These are phyloP conservation scores for Eclectus roratus DNA, from an alignment of 2,113 vertebrate genomes.

Conservation along the genomic window DNA sequence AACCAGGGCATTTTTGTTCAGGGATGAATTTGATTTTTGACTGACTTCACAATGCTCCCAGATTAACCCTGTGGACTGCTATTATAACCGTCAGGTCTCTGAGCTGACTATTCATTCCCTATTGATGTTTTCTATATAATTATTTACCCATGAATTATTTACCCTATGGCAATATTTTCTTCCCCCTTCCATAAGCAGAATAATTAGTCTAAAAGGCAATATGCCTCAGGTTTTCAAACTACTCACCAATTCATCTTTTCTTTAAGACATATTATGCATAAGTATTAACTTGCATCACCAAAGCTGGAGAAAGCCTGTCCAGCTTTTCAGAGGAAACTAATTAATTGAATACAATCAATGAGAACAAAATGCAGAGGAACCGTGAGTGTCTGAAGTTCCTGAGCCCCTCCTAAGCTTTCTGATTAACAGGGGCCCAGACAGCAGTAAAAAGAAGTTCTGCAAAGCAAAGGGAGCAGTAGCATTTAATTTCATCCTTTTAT, in stretches of 20 bases:
- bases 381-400: not conserved
- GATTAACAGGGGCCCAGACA: not conserved
- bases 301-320: not conserved
- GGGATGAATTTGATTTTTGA: not conserved
- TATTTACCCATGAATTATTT: slow-evolving; percentile 21
- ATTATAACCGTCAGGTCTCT: not conserved
- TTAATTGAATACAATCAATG: not conserved
- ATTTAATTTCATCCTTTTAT: not conserved
- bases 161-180: not conserved
- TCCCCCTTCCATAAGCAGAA: not conserved
- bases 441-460: not conserved
- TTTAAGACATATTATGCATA: not conserved
- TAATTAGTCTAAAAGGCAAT: slow-evolving; percentile 29
- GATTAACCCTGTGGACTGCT: not conserved
- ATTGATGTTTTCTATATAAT: slow-evolving; percentile 40
- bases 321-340: not conserved
- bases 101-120: slow-evolving; percentile 30
- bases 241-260: slow-evolving; percentile 18
- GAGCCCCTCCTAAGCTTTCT: not conserved
- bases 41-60: not conserved
- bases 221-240: slow-evolving; percentile 11
- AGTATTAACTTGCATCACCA: not conserved
- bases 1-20: not conserved
- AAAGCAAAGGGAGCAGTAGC: not conserved
- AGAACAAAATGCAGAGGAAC: not conserved